These are phyloP conservation scores for Carapus acus DNA, from an alignment of 2,797 vertebrate genomes.

Conservation along the genomic window DNA sequence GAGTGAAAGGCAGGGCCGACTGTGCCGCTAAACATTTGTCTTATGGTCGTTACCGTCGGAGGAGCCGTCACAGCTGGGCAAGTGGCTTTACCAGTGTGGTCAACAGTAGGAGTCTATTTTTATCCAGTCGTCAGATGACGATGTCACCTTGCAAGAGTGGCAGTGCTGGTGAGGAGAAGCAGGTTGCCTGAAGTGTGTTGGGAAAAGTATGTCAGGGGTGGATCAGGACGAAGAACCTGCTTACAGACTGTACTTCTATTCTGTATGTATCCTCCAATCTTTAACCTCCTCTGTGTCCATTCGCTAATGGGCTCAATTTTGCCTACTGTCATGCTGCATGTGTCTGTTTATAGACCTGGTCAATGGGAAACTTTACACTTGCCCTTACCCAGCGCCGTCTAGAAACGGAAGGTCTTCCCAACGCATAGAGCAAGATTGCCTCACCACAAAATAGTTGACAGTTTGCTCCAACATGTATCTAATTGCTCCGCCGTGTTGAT, in stretches of 20 bases:
- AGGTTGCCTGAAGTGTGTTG: conserved; percentile 63
- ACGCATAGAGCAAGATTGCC: conserved; percentile 30
- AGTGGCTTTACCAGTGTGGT: conserved; percentile 60
- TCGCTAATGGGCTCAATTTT: conserved; percentile 26
- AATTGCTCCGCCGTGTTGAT: conserved; percentile 16
- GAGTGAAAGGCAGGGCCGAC: conserved; percentile 26
- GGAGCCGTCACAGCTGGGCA: conserved; percentile 63
- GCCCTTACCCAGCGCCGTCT: conserved; percentile 46
- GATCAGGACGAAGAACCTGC: conserved; percentile 72
- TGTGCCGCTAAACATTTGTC: conserved; percentile 45
- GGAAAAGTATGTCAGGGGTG: conserved; percentile 70
- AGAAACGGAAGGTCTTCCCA: conserved; percentile 30
- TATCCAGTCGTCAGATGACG: conserved; percentile 69
- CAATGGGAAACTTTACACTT: conserved; percentile 64
- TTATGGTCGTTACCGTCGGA: conserved; percentile 52
- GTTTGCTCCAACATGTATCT: conserved; percentile 17
- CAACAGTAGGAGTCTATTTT: conserved; percentile 71
- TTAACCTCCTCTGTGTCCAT: conserved; percentile 32
- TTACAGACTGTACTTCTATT: conserved; percentile 76
- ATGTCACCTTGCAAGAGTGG: conserved; percentile 66
- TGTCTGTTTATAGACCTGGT: conserved; percentile 42
- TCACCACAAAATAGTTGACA: conserved; percentile 15
- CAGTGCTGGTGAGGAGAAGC: conserved; percentile 60
- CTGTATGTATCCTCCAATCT: conserved; percentile 72
- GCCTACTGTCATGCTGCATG: conserved; percentile 34